Conservation (phyloP, 2,797 vertebrate species). For the Cossypha niveicapilla region DNA sequence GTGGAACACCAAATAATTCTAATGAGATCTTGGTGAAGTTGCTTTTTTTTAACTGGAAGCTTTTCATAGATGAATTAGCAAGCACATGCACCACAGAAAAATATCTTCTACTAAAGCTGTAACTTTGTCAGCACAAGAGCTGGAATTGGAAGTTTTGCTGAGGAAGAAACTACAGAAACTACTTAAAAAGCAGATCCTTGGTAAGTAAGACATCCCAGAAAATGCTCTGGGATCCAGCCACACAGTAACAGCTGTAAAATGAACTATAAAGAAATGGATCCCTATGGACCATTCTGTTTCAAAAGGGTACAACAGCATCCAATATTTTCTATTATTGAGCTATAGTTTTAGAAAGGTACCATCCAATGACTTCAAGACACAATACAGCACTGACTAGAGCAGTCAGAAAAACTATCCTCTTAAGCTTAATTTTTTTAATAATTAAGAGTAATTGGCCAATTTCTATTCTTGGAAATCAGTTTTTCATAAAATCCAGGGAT, state of each 20-base stretch:
- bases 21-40: neutral
- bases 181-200: neutral
- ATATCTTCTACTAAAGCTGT: neutral
- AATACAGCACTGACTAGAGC: fast-evolving
- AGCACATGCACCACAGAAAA: neutral
- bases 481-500: neutral
- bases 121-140: neutral
- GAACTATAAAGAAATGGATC: neutral
- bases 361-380: neutral
- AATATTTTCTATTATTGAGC: neutral
- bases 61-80: neutral
- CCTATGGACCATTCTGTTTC: neutral
- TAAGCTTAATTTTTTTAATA: neutral
- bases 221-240: neutral
- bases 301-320: neutral
- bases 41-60: neutral
- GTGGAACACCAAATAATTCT: neutral
- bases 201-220: neutral
- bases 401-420: neutral
- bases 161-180: neutral
- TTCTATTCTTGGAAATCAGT: neutral
- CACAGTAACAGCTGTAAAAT: neutral
- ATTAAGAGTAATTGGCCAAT: neutral
- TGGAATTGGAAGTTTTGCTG: neutral
- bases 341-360: neutral